Base-by-base conservation (phyloP, 2,797 vertebrate species). In the Sus cebifrons region DNA sequence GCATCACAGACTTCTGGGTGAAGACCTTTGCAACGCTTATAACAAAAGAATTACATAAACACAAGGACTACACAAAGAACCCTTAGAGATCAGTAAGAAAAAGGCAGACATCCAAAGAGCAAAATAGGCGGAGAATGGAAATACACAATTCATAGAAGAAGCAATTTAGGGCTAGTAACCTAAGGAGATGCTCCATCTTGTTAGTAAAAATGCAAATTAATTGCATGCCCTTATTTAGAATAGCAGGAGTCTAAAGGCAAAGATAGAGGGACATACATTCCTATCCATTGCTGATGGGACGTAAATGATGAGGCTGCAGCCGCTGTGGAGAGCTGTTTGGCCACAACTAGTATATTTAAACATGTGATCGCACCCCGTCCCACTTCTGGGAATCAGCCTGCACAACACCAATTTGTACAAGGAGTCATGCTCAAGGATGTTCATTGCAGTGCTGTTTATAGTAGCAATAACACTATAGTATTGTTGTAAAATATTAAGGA, bases 31-130 rank as follows among this genome's bases (percentile, higher is more conserved):
- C 18, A 64, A 27, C 68, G 60, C 36, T n/a, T 58, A 25, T 86
- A 81, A 77, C 32, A 32, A 83, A 74, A 36, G 64, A 88, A 52
- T 93, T 67, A 56, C 13, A 44, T 64, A 77, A 88, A 86, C 83
- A 91, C 91, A 92, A 91, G 74, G 49, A 73, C 36, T n/a, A 64
- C 32, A 25, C 73, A 75, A 58, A 90, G 71, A 91, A 94, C 87
- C 74, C n/a, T 56, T 73, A 60, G n/a, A 88, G 86, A 78, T 89
- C 78, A 52, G 0, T n/a, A 77, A 88, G 60, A 62, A 94, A 94
- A 88, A 86, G 71, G 64, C 83, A 93, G 86, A 73, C 64, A 68
- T 77, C 49, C 78, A 23, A 88, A 89, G 67, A 89, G 58, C 62
- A 79, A 86, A 75, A 23, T 0, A 88, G 81, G 79, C 23, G 49